Evolutionary conservation across 2,797 vertebrate genomes (phyloP), one percentile per base, ranked within the genome.

Genomic region (Scyliorhinus canicula): DNA sequence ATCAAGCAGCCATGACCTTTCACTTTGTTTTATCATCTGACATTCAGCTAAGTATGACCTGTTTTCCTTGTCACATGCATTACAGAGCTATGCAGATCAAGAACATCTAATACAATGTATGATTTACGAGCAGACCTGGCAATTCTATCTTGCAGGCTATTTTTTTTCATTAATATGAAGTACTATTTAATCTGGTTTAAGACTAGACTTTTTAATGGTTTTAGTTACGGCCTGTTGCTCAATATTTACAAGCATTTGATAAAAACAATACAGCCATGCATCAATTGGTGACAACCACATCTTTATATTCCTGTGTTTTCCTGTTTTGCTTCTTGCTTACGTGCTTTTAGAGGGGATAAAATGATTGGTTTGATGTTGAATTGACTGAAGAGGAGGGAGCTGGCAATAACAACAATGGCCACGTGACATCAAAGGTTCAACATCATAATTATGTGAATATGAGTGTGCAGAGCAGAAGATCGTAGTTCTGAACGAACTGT

Each of bases 1-100:
- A 40, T 55, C 55, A 63, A 63, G 21, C 26, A 71, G 65, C 93
- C 28, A 16, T 93, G 65, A 71, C 65, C 93, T 93, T 71, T 71
- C 47, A 52, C 28, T 71, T 52, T 52, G 14, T 9, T 93, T 93
- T 93, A 50, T 91, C 88, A 91, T 60, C 57, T 91, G 44, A 93
- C 65, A 50, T 71, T 93, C 93, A 16, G 65, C 14, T 31, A 67
- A 71, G 57, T 50, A 21, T 93, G 93, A 71, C 26, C 93, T 93
- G 50, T 44, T 93, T 67, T 93, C 69, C 40, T 93, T 63, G 21
- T 93, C 40, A n/a, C 93, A 52, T 93, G 50, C 28, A 93, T 71
- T 44, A 44, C 93, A 52, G 65, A 67, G 67, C 69, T 93, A 26
- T 71, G 44, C 24, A 93, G 44, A 9, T 52, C 44, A 93, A 71